phyloP scores from a whole-genome alignment of 2,888 invertebrate genomes.

The Callosobruchus maculatus region DNA sequence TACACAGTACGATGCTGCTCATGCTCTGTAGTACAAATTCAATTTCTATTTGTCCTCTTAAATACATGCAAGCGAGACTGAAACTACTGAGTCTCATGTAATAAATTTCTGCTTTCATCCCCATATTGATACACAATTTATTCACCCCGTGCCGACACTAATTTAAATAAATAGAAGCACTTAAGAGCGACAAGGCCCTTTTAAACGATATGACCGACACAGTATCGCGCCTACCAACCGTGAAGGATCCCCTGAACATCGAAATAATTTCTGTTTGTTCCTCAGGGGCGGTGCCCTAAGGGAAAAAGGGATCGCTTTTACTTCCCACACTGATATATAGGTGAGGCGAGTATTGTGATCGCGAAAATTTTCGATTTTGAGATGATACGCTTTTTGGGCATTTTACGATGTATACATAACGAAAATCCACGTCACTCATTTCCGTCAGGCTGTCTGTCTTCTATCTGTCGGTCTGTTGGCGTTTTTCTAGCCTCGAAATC shows the following conservation, averaged over 20 bases:
- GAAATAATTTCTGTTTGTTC: not conserved
- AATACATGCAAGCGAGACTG: not conserved
- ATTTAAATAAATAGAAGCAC: constrained; percentile 41
- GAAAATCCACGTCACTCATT: too few relatives aligned
- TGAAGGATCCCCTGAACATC: not conserved
- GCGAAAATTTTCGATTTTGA: too few relatives aligned
- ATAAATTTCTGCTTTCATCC: not conserved
- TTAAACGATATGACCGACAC: constrained; percentile 1
- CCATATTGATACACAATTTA: constrained; percentile 26
- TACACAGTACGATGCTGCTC: too few relatives aligned
- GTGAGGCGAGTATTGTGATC: too few relatives aligned
- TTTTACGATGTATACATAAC: too few relatives aligned
- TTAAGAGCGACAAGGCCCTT: constrained; percentile 26
- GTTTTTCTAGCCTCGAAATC: too few relatives aligned
- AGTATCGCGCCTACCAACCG: not conserved
- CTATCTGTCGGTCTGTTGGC: too few relatives aligned
- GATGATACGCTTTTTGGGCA: too few relatives aligned
- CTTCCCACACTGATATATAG: too few relatives aligned
- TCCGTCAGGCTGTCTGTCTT: too few relatives aligned
- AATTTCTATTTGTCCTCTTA: too few relatives aligned
- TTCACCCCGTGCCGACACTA: constrained; percentile 36
- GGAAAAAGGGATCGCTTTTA: not conserved
- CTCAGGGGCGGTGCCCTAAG: not conserved
- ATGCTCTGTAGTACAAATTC: too few relatives aligned
- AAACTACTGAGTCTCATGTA: not conserved